These are phyloP conservation scores for Channallabes apus DNA, from an alignment of 2,797 vertebrate species.

Conservation along the genomic window DNA sequence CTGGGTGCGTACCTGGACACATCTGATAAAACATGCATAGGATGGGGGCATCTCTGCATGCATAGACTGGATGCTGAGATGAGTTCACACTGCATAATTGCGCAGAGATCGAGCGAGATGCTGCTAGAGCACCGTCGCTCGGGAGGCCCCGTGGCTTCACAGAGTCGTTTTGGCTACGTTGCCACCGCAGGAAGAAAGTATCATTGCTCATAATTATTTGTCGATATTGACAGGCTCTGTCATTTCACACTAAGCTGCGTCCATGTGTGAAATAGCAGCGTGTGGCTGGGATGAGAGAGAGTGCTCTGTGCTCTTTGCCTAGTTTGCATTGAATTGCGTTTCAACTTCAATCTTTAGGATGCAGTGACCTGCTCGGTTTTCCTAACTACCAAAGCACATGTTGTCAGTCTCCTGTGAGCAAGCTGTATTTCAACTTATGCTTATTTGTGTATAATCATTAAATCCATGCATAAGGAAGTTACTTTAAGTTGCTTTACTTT, in stretches of 20 bases:
- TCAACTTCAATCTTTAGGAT: not conserved
- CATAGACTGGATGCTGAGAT: conserved; percentile 57
- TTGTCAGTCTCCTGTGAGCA: not conserved
- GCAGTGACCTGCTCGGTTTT: not conserved
- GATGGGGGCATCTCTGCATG: conserved; percentile 35
- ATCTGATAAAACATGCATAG: conserved; percentile 48
- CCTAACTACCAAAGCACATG: not conserved
- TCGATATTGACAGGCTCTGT: conserved; percentile 78
- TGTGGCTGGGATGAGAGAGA: conserved; percentile 56
- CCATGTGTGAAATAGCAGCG: conserved; percentile 80
- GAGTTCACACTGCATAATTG: conserved; percentile 78
- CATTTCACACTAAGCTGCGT: conserved; percentile 68
- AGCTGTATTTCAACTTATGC: not conserved
- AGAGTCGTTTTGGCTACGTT: conserved; percentile 64
- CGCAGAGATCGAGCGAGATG: conserved; percentile 66
- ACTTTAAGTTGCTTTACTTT: too few species aligned
- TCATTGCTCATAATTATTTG: conserved; percentile 77
- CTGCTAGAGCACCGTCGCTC: conserved; percentile 47
- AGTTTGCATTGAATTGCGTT: conserved; percentile 41
- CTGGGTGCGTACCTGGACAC: conserved; percentile 29
- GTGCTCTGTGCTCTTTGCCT: conserved; percentile 38
- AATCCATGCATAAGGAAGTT: not conserved
- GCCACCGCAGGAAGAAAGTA: conserved; percentile 59
- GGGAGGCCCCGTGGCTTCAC: conserved; percentile 47
- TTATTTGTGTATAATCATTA: not conserved